Base-by-base conservation (phyloP, 2,888 invertebrate species). In the Lasioglossum pauxillum region DNA sequence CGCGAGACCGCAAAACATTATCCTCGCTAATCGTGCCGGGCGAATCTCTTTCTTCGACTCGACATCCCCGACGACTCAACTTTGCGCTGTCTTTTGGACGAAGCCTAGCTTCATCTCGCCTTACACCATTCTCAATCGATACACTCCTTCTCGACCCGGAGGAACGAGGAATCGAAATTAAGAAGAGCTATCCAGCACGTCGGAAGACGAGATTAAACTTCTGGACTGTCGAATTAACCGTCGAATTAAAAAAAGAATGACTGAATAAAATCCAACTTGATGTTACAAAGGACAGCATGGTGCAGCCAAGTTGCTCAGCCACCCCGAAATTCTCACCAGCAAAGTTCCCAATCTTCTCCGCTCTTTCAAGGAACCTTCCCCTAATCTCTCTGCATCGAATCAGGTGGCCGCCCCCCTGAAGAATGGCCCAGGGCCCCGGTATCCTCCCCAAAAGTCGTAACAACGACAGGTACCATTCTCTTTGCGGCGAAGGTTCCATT, bases 1-100 rank as follows among this genome's bases (percentile, higher is more conserved):
- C 86, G 84, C 85, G 80, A 85, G 90, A 92, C 92, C 93, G 88
- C 92, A 38, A 91, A 88, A n/a, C 88, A 90, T 91, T 93, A 92
- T 93, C 92, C 91, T 82, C 90, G 89, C 88, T 93, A 93, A 94
- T 93, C 92, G 91, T 89, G 87, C 86, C 83, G 75, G 90, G 89
- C 82, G 84, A 80, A 82, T 88, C 76, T 69, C 82, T 82, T 83
- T 74, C 83, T 78, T 82, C 78, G 75, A 53, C 75, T 14, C 19
- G 49, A 5, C 12, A 41, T 19, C 49, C 46, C 27, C 49, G 71
- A 46, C 64, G 7, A 23, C 41, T 38, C 69, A 23, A n/a, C 67
- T 23, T 4, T 2, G 38, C 35, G 16, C 23, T n/a, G 41, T 19
- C 8, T 38, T 35, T 38, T 38, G 12, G 1, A 69, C 5, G 4